Conservation (phyloP, 2,888 invertebrate genomes). For the Pheosia tremula region DNA sequence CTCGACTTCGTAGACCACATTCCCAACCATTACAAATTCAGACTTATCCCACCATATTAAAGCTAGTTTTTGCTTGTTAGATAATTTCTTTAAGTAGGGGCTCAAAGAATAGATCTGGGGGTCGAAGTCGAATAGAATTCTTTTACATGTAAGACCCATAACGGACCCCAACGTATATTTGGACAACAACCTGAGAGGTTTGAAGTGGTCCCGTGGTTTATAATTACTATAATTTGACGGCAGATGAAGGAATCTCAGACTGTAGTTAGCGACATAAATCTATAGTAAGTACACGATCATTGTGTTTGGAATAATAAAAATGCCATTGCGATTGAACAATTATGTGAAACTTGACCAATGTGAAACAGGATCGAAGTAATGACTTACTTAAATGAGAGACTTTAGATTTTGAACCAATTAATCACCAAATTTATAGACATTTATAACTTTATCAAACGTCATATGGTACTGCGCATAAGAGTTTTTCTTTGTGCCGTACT, state of each 20-base stretch:
- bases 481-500: too few relatives aligned
- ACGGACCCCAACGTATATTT: slow-evolving; percentile 84
- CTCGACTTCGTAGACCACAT: slow-evolving; percentile 59
- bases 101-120: slow-evolving; percentile 82
- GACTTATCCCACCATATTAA: slow-evolving; percentile 24
- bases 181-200: slow-evolving; percentile 81
- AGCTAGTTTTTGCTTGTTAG: slow-evolving; percentile 31
- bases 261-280: slow-evolving; percentile 23
- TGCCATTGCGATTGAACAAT: background rate
- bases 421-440: too few relatives aligned
- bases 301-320: slow-evolving; percentile 7
- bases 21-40: slow-evolving; percentile 23
- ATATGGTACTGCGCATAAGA: too few relatives aligned
- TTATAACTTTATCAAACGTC: too few relatives aligned
- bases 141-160: slow-evolving; percentile 74
- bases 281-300: slow-evolving; percentile 5
- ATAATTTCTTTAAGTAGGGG: slow-evolving; percentile 56
- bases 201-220: slow-evolving; percentile 78
- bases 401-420: too few relatives aligned
- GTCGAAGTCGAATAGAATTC: slow-evolving; percentile 75
- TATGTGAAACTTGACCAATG: slow-evolving; percentile 5
- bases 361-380: background rate
- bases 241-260: slow-evolving; percentile 70
- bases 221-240: slow-evolving; percentile 81
- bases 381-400: too few relatives aligned